phyloP scores from a whole-genome alignment of 2,797 vertebrate species.

The Poecilia velifera region DNA sequence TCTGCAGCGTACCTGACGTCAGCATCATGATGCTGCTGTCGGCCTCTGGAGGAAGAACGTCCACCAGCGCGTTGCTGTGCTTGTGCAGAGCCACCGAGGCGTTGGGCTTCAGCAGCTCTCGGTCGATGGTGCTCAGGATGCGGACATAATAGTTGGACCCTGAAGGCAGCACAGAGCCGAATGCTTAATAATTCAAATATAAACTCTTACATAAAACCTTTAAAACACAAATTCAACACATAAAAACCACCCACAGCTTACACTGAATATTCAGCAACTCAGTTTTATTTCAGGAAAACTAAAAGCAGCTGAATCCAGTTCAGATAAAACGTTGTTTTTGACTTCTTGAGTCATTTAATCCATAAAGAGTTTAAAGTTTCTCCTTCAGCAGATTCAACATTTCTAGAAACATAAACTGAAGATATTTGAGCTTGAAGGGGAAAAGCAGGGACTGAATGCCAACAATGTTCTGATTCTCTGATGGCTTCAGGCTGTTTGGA shows the following conservation, averaged over 20 bases:
- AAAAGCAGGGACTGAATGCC: not conserved
- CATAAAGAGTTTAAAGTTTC: not conserved
- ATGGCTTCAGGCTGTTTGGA: not conserved
- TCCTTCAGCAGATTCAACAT: not conserved
- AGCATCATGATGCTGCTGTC: constrained; percentile 99
- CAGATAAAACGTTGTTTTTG: not conserved
- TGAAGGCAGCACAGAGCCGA: constrained; percentile 48
- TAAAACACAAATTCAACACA: not conserved
- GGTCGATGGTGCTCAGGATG: constrained; percentile 95
- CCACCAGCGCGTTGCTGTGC: constrained; percentile 95
- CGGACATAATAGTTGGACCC: constrained; percentile 96
- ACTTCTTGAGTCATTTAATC: not conserved
- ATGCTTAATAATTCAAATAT: constrained; percentile 36
- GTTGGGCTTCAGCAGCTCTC: constrained; percentile 95
- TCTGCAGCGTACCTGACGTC: constrained; percentile 79
- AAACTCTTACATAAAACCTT: not conserved
- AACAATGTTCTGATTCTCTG: not conserved
- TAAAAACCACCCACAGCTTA: not conserved
- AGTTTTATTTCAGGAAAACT: not conserved
- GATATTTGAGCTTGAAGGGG: not conserved
- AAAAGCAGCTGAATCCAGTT: not conserved
- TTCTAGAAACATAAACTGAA: not conserved
- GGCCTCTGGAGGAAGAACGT: constrained; percentile 93
- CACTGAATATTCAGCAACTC: not conserved
- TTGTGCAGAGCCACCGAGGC: constrained; percentile 95